Base-by-base conservation (phyloP, 2,888 invertebrate genomes). In the Ennomos fuscantarius region DNA sequence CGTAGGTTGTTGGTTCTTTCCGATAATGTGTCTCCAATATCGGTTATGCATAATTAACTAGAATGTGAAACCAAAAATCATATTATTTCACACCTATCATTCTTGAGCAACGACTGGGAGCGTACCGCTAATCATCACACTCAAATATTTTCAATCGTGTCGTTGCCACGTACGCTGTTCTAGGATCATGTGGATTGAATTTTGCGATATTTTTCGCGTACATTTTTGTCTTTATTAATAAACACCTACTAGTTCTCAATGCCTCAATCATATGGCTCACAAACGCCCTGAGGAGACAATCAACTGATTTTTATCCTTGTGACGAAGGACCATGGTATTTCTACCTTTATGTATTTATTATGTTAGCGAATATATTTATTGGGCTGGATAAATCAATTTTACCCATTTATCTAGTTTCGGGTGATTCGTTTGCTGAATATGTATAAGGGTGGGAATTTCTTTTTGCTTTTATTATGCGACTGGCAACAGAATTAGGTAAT, bases 311-410 rank as follows among this genome's bases (percentile, higher is more conserved):
- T 36, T 40, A 45, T 45, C 42, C 8, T 9, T 15, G 9, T 24
- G 40, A 57, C 43, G 34, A 34, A 52, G 39, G 12, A 46, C 24
- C 36, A 9, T 42, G 42, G 47, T 56, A 51, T 56, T 50, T 55
- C 41, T 41, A 35, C 24, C 45, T 36, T 32, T 35, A 34, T 36
- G 15, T 51, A 41, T 46, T 36, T 51, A 46, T 42, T 42, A 32
- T 36, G 43, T 37, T 54, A 39, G 13, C 34, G 15, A 36, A 41
- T 42, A 36, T 35, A 36, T 45, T 48, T 44, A 49, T 50, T 46
- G 48, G 41, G 10, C 2, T 5, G 47, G 10, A 43, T 55, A 48
- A 55, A 48, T 55, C 55, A 43, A 39, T 48, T 55, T 55, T 47
- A 55, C 24, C 12, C 11, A 43, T 42, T 46, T 41, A 9, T 8